Evolutionary conservation across 1,140 invertebrate species (phyloP), one percentile per base, ranked within the genome.

Genomic region (Eubasilissa regina): DNA sequence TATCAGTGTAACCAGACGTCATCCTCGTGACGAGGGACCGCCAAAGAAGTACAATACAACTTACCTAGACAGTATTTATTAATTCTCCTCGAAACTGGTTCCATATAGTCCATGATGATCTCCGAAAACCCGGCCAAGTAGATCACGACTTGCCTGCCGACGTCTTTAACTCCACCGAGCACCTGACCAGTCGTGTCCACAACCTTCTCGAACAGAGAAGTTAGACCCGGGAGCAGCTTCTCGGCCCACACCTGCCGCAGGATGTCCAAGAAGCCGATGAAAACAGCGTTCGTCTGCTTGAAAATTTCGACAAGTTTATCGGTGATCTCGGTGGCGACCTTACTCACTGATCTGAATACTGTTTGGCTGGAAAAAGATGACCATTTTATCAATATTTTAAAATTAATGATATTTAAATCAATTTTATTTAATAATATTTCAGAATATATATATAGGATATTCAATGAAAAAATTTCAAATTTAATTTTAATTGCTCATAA

Each of bases 61-160:
- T 84, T 82, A 89, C 89, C 90, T 74, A 89, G 89, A 44, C 90
- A 83, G 13, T 91, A 83, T 78, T 92, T 91, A 0, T 89, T 87
- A 3, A 92, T 81, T 0, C 89, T 84, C 45, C 89, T 88, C 43
- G 90, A 85, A 12, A 94, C 85, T 78, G 93, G 91, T 76, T 94
- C 91, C 3, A 95, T 84, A 80, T 94, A 92, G 7, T 91, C 90
- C 80, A 93, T 92, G 84, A 89, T 86, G 64, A 85, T 86, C 70
- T 93, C 91, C 58, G 93, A 85, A 81, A 93, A 84, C 75, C 90
- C 87, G 1, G 88, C 82, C 47, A 91, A 58, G 35, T 91, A 85
- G 11, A 90, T 90, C 6, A 91, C 75, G 74, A 91, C 89, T 70
- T 89, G 87, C 0, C 90, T 87, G 0, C 84, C 86, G 0, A 92